These are phyloP conservation scores for Psittacula echo DNA, from an alignment of 2,797 vertebrate genomes.

Conservation along the genomic window DNA sequence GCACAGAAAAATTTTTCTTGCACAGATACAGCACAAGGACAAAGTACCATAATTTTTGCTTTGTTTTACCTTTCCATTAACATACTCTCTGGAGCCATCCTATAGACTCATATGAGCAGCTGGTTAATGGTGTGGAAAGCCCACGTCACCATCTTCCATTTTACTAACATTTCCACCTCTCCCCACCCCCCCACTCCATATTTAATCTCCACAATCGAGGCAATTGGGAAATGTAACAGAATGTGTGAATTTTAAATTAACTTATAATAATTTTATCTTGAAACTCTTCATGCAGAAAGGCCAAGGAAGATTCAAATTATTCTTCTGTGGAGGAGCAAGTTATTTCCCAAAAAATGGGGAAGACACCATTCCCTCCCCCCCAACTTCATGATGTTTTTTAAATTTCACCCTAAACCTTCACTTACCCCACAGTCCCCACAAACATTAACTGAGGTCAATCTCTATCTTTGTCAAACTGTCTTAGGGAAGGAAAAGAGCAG, in stretches of 20 bases:
- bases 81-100: neutral
- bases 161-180: neutral
- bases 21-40: neutral
- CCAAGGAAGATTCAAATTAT: neutral
- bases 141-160: neutral
- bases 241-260: neutral
- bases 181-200: no score
- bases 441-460: neutral
- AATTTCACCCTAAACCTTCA: neutral
- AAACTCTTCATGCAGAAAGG: neutral
- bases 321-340: neutral
- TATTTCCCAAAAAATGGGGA: neutral
- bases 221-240: neutral
- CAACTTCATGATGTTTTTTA: neutral
- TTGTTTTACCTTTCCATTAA: neutral
- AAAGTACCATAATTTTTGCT: neutral
- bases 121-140: neutral
- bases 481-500: neutral
- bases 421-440: neutral
- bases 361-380: rapidly evolving
- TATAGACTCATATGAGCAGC: neutral
- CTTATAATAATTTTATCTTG: neutral
- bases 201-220: neutral
- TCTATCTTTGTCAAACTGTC: neutral
- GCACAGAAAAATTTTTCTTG: neutral